Evolutionary conservation across 2,113 vertebrate species (phyloP).

Genomic region (Meleagris gallopavo): DNA sequence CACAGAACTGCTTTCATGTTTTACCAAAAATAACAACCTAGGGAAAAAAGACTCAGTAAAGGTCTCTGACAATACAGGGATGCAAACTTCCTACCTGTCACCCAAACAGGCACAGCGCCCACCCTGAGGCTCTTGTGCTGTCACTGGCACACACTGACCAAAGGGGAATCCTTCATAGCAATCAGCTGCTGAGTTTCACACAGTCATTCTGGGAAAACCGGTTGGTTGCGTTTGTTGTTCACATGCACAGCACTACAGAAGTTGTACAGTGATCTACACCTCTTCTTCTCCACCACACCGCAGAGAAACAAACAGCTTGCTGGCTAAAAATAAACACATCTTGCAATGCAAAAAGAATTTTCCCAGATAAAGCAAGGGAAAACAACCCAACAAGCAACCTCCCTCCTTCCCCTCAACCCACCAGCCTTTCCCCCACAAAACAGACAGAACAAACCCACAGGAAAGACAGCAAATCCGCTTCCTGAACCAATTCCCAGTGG

Average conservation of each 20-base stretch:
- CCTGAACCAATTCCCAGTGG: background rate
- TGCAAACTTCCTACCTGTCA: conserved; percentile 80
- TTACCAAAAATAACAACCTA: background rate
- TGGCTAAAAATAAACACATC: too few relatives aligned
- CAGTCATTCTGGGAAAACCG: conserved; percentile 85
- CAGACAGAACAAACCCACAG: background rate
- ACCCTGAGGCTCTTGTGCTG: conserved; percentile 93
- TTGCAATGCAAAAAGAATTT: background rate
- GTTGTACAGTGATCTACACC: background rate
- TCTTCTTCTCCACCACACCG: background rate
- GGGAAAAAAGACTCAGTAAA: background rate
- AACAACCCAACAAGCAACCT: too few relatives aligned
- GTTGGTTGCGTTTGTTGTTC: background rate
- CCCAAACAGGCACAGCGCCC: conserved; percentile 93
- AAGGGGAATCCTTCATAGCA: conserved; percentile 92
- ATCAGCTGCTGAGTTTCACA: conserved; percentile 96
- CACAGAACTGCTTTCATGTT: background rate
- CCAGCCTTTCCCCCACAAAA: too few relatives aligned
- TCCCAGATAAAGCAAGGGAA: background rate
- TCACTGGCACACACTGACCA: conserved; percentile 90
- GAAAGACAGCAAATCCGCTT: background rate
- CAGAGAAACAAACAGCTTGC: background rate
- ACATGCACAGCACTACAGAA: background rate
- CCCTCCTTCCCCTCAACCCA: too few relatives aligned
- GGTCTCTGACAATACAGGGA: background rate